Evolutionary conservation across 1,140 invertebrate species (phyloP), one percentile per base, ranked within the genome.

Genomic region (Anthonomus grandis): DNA sequence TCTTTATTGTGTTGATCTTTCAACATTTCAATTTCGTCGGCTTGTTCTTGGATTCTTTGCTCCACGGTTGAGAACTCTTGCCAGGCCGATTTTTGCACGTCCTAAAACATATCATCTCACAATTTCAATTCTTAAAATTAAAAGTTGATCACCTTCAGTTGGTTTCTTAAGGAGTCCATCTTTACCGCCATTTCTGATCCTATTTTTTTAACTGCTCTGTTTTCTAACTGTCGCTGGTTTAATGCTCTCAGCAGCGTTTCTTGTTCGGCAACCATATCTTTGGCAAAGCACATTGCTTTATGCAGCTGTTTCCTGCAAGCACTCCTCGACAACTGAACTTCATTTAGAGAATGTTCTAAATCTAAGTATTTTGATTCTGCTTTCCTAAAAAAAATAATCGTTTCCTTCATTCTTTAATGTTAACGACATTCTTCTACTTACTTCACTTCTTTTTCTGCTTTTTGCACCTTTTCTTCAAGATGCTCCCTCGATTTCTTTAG

Each of bases 281-380:
- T 74, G 21, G 79, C 78, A 63, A 80, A 80, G 15, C 62, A 65
- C 64, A 80, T 79, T 1, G 77, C 78, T 64, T 82, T 81, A n/a
- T 69, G 75, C 22, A 82, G 65, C 60, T 81, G 79, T 46, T 76
- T 74, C 34, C 78, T 77, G 5, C 78, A 75, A 2, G 79, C 78
- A 50, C 80, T 78, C 44, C 76, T 70, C 12, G 78, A 79, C 22
- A 78, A 66, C 65, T 79, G 75, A 17, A 77, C 70, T 2, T 78
- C 75, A 31, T 72, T 73, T 37, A 77, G 37, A 12, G 61, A 62
- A 54, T 73, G 76, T 58, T 78, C 76, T 12, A 78, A 53, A 52
- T 75, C 68, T 36, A 78, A 71, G 27, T 75, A 67, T 70, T 76
- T 81, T 8, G 70, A 60, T 61, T 78, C 74, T 0, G 62, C 68